Conservation (phyloP, 2,888 invertebrate genomes). For the Oithona nana region DNA sequence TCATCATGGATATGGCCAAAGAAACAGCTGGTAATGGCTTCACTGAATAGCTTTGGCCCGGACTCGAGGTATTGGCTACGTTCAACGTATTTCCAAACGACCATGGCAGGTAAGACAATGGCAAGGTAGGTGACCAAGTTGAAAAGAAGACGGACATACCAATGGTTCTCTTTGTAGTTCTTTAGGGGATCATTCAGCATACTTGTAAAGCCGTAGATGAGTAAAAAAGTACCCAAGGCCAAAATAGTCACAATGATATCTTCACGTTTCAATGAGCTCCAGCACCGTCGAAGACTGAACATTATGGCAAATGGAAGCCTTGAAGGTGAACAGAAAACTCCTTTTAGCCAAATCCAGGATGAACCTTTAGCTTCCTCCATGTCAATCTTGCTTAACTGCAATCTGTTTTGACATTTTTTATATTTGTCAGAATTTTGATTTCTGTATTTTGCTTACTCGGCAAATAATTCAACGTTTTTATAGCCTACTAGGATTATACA, state of each 20-base stretch:
- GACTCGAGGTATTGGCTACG: conserved; percentile 50
- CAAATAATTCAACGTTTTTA: no score
- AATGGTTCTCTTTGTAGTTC: conserved; percentile 25
- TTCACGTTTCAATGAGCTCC: neutral
- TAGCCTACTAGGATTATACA: no score
- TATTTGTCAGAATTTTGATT: no score
- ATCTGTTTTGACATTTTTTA: no score
- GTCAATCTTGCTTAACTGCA: no score
- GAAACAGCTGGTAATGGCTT: neutral
- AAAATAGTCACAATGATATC: neutral
- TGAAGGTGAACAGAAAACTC: neutral
- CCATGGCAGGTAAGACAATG: conserved; percentile 62
- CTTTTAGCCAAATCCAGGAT: neutral
- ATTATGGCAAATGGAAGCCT: neutral
- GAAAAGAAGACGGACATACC: conserved; percentile 54
- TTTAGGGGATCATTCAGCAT: neutral
- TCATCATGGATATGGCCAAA: neutral
- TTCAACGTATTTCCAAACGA: conserved; percentile 60
- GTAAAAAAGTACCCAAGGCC: neutral
- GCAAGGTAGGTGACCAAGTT: conserved; percentile 74
- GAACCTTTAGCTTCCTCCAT: no score
- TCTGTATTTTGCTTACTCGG: no score
- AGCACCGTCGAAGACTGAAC: neutral
- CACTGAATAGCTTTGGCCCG: conserved; percentile 37
- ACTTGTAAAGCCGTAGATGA: neutral